Conservation (phyloP, 2,888 invertebrate species). For the Nemotelus nigrinus region DNA sequence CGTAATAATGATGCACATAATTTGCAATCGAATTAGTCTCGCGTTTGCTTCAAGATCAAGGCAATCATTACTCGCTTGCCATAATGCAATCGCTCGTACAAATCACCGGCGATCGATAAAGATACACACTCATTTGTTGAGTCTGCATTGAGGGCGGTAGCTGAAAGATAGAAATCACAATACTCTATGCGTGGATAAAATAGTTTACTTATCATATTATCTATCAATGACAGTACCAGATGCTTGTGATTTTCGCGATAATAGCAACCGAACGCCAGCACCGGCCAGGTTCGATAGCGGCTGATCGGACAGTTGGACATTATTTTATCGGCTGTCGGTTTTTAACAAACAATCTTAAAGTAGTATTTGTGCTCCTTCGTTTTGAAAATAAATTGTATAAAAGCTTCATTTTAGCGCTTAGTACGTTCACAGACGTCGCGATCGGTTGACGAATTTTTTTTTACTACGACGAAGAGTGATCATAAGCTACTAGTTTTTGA, state of each 20-base stretch:
- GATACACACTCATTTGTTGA: no score
- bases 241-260: neutral
- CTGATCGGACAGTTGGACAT: neutral
- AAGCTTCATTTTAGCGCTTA: slow-evolving; percentile 30
- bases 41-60: no score
- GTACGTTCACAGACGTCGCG: slow-evolving; percentile 20
- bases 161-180: neutral
- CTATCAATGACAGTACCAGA: neutral
- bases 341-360: neutral
- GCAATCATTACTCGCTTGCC: no score
- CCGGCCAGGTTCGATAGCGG: neutral
- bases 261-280: neutral
- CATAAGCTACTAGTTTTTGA: neutral
- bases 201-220: slow-evolving; percentile 5
- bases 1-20: no score
- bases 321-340: slow-evolving; percentile 16
- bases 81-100: no score
- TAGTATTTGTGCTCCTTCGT: neutral
- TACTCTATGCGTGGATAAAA: neutral
- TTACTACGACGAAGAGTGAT: neutral
- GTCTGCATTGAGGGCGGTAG: neutral
- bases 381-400: slow-evolving; percentile 32
- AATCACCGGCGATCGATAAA: no score
- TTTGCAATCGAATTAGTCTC: no score
- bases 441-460: slow-evolving; percentile 22